A percentile compares a stretch with the other conserved stretches of the same genome.
Evolutionary conservation across 2,888 invertebrate genomes (phyloP).

Genomic region (Dorcus parallelipipedus): DNA sequence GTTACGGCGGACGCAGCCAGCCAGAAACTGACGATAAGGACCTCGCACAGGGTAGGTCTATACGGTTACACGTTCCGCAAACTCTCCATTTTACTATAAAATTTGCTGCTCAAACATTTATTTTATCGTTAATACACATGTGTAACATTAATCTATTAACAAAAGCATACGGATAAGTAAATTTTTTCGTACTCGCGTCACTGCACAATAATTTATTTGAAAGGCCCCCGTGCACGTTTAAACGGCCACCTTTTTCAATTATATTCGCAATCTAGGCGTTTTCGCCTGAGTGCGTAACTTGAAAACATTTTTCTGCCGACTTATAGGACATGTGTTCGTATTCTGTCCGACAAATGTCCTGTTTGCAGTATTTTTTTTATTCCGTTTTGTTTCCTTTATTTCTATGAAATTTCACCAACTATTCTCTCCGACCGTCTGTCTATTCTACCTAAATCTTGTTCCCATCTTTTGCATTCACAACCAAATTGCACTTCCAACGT

Average conservation of each 20-base stretch:
- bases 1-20: conserved; percentile 46
- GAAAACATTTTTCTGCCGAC: conserved; percentile 41
- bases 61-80: conserved; percentile 2
- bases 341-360: conserved; percentile 26
- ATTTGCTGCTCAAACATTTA: neutral
- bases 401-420: conserved; percentile 16
- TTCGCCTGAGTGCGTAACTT: conserved; percentile 43
- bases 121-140: neutral
- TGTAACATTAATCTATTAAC: conserved; percentile 13
- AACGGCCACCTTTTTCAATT: conserved; percentile 48
- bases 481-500: no score
- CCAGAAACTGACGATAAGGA: conserved; percentile 51
- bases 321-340: conserved; percentile 39
- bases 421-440: no score
- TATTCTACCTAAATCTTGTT: no score
- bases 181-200: conserved; percentile 37
- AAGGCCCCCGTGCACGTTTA: conserved; percentile 38
- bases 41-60: conserved; percentile 33
- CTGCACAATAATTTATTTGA: conserved; percentile 44
- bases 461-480: no score
- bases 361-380: conserved; percentile 25
- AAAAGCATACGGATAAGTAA: conserved; percentile 21
- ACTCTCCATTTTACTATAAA: neutral
- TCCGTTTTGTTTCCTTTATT: conserved; percentile 18
- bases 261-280: conserved; percentile 48